phyloP scores from a whole-genome alignment of 2,888 invertebrate genomes.

The Parthenolecanium corni region DNA sequence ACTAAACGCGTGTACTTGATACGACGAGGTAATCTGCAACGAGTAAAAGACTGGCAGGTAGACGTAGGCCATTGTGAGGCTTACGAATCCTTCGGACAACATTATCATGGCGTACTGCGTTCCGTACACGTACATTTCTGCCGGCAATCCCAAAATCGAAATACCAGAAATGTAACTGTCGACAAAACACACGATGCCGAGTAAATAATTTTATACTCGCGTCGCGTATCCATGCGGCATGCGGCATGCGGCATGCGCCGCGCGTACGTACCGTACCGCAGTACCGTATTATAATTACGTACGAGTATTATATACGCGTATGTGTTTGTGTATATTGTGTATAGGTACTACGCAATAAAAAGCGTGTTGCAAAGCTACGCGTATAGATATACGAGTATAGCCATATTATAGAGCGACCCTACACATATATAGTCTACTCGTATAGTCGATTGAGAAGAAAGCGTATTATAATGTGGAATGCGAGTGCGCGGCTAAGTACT shows the following conservation, averaged over 20 bases:
- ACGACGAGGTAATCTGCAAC: conserved; percentile 60
- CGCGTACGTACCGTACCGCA: background rate
- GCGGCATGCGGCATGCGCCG: background rate
- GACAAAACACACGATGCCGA: too few relatives aligned
- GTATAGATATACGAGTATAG: too few relatives aligned
- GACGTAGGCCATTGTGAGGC: conserved; percentile 51
- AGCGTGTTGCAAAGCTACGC: too few relatives aligned
- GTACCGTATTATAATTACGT: background rate
- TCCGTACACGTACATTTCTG: conserved; percentile 65
- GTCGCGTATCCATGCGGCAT: background rate
- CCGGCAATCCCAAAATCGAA: conserved; percentile 56
- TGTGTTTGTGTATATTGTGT: too few relatives aligned
- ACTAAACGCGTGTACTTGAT: too few relatives aligned
- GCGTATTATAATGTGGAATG: too few relatives aligned
- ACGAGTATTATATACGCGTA: too few relatives aligned
- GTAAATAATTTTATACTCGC: background rate
- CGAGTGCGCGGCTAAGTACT: too few relatives aligned
- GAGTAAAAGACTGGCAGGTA: conserved; percentile 63
- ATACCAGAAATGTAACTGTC: conserved; percentile 62
- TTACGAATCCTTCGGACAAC: conserved; percentile 52
- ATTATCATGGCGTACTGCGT: conserved; percentile 59
- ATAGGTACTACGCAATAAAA: too few relatives aligned
- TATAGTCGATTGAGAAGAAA: too few relatives aligned
- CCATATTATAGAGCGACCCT: too few relatives aligned
- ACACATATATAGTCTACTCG: too few relatives aligned